Evolutionary conservation across 2,888 invertebrate species (phyloP), one percentile per base, ranked within the genome.

Genomic region (Xestia sexstrigata): DNA sequence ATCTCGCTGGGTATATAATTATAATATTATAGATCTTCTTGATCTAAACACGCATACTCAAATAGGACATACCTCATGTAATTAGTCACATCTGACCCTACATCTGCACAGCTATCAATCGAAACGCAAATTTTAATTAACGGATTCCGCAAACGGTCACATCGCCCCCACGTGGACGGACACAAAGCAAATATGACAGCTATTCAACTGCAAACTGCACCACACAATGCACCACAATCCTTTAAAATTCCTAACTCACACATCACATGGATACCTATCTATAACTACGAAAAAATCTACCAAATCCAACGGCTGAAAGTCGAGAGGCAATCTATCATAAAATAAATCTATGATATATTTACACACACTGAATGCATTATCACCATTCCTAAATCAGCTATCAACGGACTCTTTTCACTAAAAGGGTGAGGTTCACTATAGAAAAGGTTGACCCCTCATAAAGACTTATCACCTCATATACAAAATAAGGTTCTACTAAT

Each of bases 391-490:
- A 96, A 96, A 96, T 96, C 97, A 96, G 96, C 96, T 96, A 96
- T 96, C 96, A 96, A 96, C 96, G 93, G 93, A 95, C 96, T 96
- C 96, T 96, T 96, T 96, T 96, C 96, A 96, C 96, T 96, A 96
- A 96, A 96, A 96, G 96, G 96, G 96, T 96, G 95, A 96, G 93
- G 93, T 93, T 92, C 94, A 94, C 96, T 94, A 96, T 96, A 96
- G 96, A 96, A 96, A 96, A 96, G 96, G 96, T 96, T 96, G 96
- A 96, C 96, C 96, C 97, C 95, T 96, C 96, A 96, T 96, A 96
- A 96, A 96, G 96, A 96, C 96, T 96, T 96, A 96, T 96, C 96
- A 96, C 96, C 95, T 96, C 96, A 96, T 96, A 96, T 96, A 96
- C 96, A 96, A 96, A 96, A 96, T 96, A 96, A 96, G 95, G 96